Conservation (phyloP, 2,888 invertebrate genomes). For the Melanchra persicariae region DNA sequence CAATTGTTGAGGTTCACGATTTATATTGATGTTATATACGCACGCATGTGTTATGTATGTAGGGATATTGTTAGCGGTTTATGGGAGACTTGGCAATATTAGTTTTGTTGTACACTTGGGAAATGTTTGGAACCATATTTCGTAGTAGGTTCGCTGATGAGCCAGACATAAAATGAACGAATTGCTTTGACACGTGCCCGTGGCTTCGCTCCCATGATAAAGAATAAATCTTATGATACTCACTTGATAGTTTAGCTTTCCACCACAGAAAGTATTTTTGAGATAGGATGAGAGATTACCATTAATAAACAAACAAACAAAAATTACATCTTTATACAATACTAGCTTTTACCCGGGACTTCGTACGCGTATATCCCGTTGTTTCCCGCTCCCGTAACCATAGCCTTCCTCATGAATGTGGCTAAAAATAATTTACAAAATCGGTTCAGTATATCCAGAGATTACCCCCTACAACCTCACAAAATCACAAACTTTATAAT, state of each 20-base stretch:
- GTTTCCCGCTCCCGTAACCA: no score
- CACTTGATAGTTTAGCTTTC: not conserved
- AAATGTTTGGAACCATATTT: constrained; percentile 44
- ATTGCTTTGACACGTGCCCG: not conserved
- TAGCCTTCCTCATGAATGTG: no score
- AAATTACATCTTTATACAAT: no score
- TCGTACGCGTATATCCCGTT: no score
- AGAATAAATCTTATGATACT: no score
- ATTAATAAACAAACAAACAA: not conserved
- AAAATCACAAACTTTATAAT: no score
- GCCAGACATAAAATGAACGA: not conserved
- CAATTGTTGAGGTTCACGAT: constrained; percentile 82
- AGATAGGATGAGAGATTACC: not conserved
- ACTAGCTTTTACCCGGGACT: no score
- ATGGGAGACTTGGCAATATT: constrained; percentile 82
- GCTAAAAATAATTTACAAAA: no score
- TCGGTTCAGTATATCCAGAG: no score
- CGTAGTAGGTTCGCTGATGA: not conserved
- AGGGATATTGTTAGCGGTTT: constrained; percentile 72
- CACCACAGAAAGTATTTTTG: not conserved
- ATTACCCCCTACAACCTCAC: no score
- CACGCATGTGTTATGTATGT: constrained; percentile 73
- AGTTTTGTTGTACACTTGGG: constrained; percentile 58
- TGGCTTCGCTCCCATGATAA: not conserved
- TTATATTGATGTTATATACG: constrained; percentile 81